These are phyloP conservation scores for Augochlorella aurata DNA, from an alignment of 2,888 invertebrate genomes.

Conservation along the genomic window DNA sequence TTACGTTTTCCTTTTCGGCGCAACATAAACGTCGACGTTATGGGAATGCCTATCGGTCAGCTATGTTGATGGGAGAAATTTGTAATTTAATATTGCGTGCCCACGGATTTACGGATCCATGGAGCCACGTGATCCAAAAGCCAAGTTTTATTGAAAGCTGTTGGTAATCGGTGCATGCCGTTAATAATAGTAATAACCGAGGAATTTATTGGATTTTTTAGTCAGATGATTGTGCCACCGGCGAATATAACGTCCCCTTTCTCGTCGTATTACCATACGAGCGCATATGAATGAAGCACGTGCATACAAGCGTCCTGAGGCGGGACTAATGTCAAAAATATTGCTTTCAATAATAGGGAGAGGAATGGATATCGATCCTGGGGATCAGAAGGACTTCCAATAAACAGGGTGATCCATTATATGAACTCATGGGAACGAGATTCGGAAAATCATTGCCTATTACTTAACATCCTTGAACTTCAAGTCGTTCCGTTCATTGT, in stretches of 20 bases:
- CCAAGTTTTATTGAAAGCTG: slow-evolving; percentile 26
- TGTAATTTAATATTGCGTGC: background rate
- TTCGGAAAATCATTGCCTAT: background rate
- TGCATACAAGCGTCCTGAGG: slow-evolving; percentile 4
- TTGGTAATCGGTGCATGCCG: slow-evolving; percentile 12
- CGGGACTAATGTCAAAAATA: slow-evolving; percentile 62
- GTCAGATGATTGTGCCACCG: slow-evolving; percentile 39
- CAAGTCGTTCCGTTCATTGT: too few relatives aligned
- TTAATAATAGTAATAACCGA: slow-evolving; percentile 52
- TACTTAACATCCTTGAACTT: background rate
- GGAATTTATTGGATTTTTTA: slow-evolving; percentile 62
- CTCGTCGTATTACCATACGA: slow-evolving; percentile 27
- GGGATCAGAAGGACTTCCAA: slow-evolving; percentile 62
- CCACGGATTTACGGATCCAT: background rate
- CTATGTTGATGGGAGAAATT: background rate
- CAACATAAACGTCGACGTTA: background rate
- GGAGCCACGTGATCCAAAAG: background rate
- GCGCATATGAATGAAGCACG: slow-evolving; percentile 21
- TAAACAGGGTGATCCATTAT: slow-evolving; percentile 44
- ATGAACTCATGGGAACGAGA: background rate
- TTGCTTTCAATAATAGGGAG: slow-evolving; percentile 63
- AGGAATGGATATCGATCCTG: slow-evolving; percentile 18
- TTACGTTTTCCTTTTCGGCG: background rate
- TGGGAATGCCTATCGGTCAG: background rate
- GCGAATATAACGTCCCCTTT: slow-evolving; percentile 34